Base-by-base conservation (phyloP, 1,140 invertebrate genomes). In the Chymomyza costata region DNA sequence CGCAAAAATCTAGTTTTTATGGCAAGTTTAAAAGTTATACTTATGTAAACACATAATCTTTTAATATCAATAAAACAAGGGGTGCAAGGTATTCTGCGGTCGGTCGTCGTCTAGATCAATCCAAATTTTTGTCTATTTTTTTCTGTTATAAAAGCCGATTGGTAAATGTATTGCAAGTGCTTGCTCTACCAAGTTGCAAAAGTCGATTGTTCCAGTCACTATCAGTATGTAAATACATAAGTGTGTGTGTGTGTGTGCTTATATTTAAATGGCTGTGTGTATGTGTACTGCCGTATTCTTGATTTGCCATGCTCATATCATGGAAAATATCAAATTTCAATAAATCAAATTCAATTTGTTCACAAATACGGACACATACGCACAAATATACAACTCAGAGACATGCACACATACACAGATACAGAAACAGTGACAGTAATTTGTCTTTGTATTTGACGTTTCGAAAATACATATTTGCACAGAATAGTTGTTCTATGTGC, bases 291-390 rank as follows among this genome's bases (percentile, higher is more conserved):
- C 59, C 65, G 71, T 78, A 64, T 80, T 66, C 71, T 78, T 78
- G 73, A 78, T 78, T 78, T 78, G 71, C 71, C 67, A 63, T 65
- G 70, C 71, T 80, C 63, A 73, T 73, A 80, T 80, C 73, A 78
- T 73, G 73, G 66, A 82, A 82, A 82, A 82, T 82, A 82, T 82
- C 76, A 82, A 82, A 82, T 82, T 82, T 82, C 76, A 82, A 82
- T 82, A 82, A 82, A 82, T 82, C 76, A 82, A 82, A 82, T 82
- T 82, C 76, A 82, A 82, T 82, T 82, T 82, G 76, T 60, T 44
- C 63, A 67, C 46, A 80, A 41, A 51, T 65, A 76, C 52, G 61
- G 55, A 69, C 28, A 39, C 63, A 28, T 21, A 28, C 28, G 32
- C 25, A 28, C 25, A 28, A 5, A 28, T 28, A 6, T n/a, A n/a